These are phyloP conservation scores for Galerucella calmariensis DNA, from an alignment of 2,888 invertebrate species.

Conservation along the genomic window DNA sequence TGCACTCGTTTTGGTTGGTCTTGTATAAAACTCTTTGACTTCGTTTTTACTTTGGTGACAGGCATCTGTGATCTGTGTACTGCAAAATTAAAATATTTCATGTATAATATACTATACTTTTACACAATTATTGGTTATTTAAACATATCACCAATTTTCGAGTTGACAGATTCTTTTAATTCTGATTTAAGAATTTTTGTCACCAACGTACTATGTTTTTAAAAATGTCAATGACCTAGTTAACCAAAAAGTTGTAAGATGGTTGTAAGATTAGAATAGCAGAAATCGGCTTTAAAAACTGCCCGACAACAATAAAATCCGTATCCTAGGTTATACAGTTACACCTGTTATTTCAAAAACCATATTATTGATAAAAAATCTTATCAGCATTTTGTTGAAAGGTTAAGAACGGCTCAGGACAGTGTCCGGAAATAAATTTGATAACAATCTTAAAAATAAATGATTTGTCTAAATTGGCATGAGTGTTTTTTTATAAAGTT, in stretches of 20 bases:
- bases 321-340: not conserved
- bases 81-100: slow-evolving; percentile 49
- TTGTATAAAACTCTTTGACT: slow-evolving; percentile 73
- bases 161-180: not conserved
- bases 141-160: slow-evolving; percentile 8
- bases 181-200: not conserved
- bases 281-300: too few relatives aligned
- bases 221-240: not conserved
- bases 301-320: not conserved
- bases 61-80: slow-evolving; percentile 72
- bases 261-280: too few relatives aligned
- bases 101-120: not conserved
- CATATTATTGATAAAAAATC: not conserved
- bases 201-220: slow-evolving; percentile 1
- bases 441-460: slow-evolving; percentile 10
- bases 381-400: slow-evolving; percentile 1
- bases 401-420: slow-evolving; percentile 1
- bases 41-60: slow-evolving; percentile 83
- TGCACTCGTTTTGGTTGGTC: slow-evolving; percentile 90
- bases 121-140: slow-evolving; percentile 1
- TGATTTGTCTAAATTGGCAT: not conserved
- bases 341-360: not conserved
- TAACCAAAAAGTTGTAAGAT: too few relatives aligned
- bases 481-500: not conserved
- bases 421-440: slow-evolving; percentile 7